Base-by-base conservation (phyloP, 2,888 invertebrate species). In the Diarsia dahlii region DNA sequence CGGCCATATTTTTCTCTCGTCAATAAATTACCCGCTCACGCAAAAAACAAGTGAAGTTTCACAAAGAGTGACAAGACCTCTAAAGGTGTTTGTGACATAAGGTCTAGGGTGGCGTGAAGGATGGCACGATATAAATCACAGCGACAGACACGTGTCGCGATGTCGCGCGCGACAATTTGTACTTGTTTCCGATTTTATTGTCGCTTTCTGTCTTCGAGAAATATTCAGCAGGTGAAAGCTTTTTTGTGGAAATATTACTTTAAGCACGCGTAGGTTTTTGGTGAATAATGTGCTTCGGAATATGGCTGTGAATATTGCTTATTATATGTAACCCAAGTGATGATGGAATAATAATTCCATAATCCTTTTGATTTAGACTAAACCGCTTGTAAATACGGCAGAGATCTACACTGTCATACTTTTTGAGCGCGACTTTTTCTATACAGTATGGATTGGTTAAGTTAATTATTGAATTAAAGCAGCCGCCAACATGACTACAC, bases 101-200 rank as follows among this genome's bases (percentile, higher is more conserved):
- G 45, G 45, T 28, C 13, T 56, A 0, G 15, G 46, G 54, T 1
- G 60, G 4, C 72, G 63, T 70, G 78, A 52, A 39, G 39, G 45
- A 66, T 39, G 48, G 52, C 54, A 54, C 74, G 60, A 80, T 45
- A 63, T 86, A 79, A 74, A 80, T 87, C 87, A 76, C 60, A n/a
- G 65, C 52, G 77, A 62, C 65, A 74, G 81, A 71, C 81, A 74
- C 68, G 72, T 82, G 84, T 79, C 82, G 70, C 78, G 46, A 5
- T n/a, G 28, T 23, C 13, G 46, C n/a, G 46, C 56, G 56, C 74
- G 56, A 68, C 76, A 9, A 74, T 82, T 77, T 79, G 79, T 84
- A 70, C 70, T 62, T 74, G 79, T 78, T 74, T 73, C 76, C 68
- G 65, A 82, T 84, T 77, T 82, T 81, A 83, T 81, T 80, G 84